Evolutionary conservation across 92 coral and sea anemone species (phyloP).

Genomic region (Phenganax subtilis): DNA sequence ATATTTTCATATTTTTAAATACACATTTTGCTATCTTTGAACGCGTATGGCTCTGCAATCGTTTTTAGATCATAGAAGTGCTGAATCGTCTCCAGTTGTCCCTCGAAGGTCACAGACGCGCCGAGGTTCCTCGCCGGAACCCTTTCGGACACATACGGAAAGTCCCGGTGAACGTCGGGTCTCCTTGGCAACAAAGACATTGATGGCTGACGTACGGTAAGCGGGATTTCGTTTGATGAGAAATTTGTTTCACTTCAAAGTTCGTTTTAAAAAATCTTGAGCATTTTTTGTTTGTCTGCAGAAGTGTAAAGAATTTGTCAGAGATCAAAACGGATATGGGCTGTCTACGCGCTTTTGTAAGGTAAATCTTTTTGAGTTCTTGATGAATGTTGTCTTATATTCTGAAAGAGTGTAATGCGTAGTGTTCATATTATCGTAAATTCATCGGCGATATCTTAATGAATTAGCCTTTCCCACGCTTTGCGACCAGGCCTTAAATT

Average conservation of each 20-base stretch:
- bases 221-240: not conserved
- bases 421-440: too few species aligned
- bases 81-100: conserved; percentile 31
- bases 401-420: too few species aligned
- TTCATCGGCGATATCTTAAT: not conserved
- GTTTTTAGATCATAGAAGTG: conserved; percentile 21
- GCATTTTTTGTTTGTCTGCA: conserved; percentile 6
- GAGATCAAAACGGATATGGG: conserved; percentile 94
- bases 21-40: not conserved
- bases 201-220: conserved; percentile 33
- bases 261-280: not conserved
- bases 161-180: conserved; percentile 28
- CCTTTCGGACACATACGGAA: conserved; percentile 22
- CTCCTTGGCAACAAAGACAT: not conserved
- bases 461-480: not conserved
- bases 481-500: not conserved
- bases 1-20: not conserved
- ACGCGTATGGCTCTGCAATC: not conserved
- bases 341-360: conserved; percentile 88
- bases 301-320: conserved; percentile 79
- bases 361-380: conserved; percentile 47
- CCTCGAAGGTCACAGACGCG: conserved; percentile 33
- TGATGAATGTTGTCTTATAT: not conserved
- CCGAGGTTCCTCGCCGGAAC: conserved; percentile 37
- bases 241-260: not conserved